phyloP scores from a whole-genome alignment of 2,797 vertebrate species.

The Gambelia wislizenii region DNA sequence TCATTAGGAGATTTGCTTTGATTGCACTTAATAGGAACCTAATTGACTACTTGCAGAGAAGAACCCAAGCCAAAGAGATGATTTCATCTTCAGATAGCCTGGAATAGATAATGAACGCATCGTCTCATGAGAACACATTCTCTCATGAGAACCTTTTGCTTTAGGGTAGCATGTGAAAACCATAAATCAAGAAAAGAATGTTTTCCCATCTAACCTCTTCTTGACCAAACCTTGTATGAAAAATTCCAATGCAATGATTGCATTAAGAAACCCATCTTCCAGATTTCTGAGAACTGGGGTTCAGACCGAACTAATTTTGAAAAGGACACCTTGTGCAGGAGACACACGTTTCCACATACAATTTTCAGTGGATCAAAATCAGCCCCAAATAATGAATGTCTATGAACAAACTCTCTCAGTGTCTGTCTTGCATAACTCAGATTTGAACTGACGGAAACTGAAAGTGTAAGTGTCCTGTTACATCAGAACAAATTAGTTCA shows the following conservation, averaged over 20 bases:
- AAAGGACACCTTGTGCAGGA: not conserved
- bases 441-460: not conserved
- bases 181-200: not conserved
- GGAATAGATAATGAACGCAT: not conserved
- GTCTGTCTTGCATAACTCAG: not conserved
- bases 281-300: not conserved
- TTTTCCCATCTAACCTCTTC: not conserved
- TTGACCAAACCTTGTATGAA: not conserved
- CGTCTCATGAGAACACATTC: not conserved
- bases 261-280: not conserved
- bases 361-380: not conserved
- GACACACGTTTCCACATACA: not conserved
- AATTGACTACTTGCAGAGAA: not conserved
- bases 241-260: not conserved
- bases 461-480: not conserved
- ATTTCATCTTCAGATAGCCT: not conserved
- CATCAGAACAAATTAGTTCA: not conserved
- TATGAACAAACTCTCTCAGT: not conserved
- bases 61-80: not conserved
- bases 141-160: not conserved
- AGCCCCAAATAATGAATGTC: not conserved
- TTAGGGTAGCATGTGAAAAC: not conserved
- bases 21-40: not conserved
- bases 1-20: not conserved
- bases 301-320: not conserved